A percentile compares a stretch with the other conserved stretches of the same genome.
Conservation (phyloP, 2,888 invertebrate species). For the Lomographa bimaculata region DNA sequence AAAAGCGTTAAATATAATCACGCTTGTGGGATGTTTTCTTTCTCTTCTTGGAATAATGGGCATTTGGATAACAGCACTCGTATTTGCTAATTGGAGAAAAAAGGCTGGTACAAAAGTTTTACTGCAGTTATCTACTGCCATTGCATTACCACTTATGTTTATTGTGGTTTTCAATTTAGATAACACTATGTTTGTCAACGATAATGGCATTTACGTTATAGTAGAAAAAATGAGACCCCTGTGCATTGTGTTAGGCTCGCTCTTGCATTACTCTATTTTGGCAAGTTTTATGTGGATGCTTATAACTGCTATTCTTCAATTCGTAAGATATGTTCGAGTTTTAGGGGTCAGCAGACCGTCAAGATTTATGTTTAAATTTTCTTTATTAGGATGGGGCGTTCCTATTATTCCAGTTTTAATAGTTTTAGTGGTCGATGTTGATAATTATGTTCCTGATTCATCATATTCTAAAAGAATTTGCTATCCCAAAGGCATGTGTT, state of each 20-base stretch:
- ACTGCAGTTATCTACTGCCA: conserved; percentile 85
- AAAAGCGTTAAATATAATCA: conserved; percentile 80
- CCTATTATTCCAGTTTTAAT: conserved; percentile 80
- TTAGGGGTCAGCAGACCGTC: conserved; percentile 83
- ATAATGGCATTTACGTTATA: conserved; percentile 43
- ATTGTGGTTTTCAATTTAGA: conserved; percentile 66
- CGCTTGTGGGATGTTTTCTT: conserved; percentile 82
- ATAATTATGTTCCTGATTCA: conserved; percentile 68
- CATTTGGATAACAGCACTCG: conserved; percentile 82
- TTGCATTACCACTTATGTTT: conserved; percentile 83
- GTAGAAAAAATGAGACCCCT: conserved; percentile 47
- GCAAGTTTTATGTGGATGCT: conserved; percentile 89
- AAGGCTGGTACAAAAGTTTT: conserved; percentile 86
- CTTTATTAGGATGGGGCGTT: conserved; percentile 85
- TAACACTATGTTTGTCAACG: conserved; percentile 47
- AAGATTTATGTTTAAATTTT: conserved; percentile 85
- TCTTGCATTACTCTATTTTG: conserved; percentile 87
- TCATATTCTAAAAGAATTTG: conserved; percentile 63
- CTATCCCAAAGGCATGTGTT: conserved; percentile 78
- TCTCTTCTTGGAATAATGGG: conserved; percentile 83
- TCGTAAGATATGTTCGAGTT: conserved; percentile 86
- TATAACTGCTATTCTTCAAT: conserved; percentile 87
- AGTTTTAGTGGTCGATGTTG: conserved; percentile 67
- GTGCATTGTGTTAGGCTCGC: conserved; percentile 85
- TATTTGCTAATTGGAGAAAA: conserved; percentile 84